phyloP scores from a whole-genome alignment of 2,113 vertebrate genomes.

The Hyperopisus bebe region DNA sequence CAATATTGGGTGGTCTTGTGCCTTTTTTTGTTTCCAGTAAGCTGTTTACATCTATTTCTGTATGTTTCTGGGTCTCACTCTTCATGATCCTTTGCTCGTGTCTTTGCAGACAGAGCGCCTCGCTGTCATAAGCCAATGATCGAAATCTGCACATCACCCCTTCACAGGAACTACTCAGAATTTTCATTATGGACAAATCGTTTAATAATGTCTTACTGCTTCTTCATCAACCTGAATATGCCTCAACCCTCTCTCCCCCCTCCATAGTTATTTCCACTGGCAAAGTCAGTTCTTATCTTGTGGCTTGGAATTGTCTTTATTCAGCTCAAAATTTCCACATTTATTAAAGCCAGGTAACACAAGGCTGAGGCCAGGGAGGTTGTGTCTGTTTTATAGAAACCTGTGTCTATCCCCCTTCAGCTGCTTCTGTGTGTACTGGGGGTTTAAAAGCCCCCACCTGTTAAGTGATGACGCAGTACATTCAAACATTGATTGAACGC shows the following conservation, averaged over 20 bases:
- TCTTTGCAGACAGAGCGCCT: background rate
- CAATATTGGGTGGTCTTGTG: background rate
- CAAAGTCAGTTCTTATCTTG: conserved; percentile 5
- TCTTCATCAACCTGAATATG: background rate
- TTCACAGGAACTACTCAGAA: background rate
- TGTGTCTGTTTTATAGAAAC: background rate
- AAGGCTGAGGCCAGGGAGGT: background rate
- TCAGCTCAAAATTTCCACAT: background rate
- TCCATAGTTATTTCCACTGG: background rate
- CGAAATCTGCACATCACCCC: background rate
- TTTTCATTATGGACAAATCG: background rate
- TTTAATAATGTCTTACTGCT: background rate
- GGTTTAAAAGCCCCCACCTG: background rate
- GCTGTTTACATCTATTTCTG: background rate
- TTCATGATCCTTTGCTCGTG: background rate
- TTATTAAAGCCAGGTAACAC: conserved; percentile 9
- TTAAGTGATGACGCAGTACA: background rate
- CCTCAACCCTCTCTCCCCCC: background rate
- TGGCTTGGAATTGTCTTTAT: conserved; percentile 4
- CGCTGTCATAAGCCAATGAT: background rate
- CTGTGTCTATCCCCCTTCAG: too few relatives aligned
- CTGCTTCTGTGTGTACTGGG: background rate
- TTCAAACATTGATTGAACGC: background rate
- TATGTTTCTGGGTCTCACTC: background rate
- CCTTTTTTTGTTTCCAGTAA: background rate